Conservation (phyloP, 2,113 vertebrate species). For the Neofelis nebulosa region DNA sequence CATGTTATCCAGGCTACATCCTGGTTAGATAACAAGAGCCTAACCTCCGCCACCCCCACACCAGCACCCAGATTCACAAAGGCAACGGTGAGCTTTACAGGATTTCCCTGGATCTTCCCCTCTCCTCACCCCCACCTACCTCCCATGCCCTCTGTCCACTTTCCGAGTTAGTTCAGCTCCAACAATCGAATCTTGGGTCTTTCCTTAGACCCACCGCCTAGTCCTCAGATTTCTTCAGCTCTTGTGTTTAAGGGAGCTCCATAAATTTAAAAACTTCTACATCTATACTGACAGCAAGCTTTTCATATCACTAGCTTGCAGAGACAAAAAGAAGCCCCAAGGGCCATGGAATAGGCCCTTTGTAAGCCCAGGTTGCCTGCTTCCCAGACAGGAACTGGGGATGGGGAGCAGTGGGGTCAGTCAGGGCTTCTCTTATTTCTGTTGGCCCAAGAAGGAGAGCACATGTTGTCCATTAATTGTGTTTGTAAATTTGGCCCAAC, state of each 20-base stretch:
- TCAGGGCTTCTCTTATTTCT: not conserved
- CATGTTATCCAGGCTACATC: rapidly evolving
- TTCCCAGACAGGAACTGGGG: not conserved
- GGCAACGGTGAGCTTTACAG: not conserved
- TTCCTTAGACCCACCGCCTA: rapidly evolving
- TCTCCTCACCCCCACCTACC: too few species aligned
- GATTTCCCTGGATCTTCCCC: not conserved
- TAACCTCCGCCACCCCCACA: not conserved
- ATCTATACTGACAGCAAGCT: not conserved
- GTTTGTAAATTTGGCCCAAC: not conserved
- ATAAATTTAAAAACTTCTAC: not conserved
- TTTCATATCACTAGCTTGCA: not conserved
- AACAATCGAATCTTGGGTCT: not conserved
- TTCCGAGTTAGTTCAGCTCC: too few species aligned
- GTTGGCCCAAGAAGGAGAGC: not conserved
- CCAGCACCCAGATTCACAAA: not conserved
- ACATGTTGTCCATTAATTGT: not conserved
- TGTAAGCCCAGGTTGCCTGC: not conserved
- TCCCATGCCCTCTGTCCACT: too few species aligned
- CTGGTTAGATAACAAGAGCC: not conserved
- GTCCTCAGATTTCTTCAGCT: not conserved
- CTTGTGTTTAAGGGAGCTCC: not conserved
- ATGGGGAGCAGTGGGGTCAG: rapidly evolving
- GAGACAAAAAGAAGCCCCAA: not conserved
- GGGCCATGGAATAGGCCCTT: too few species aligned